Evolutionary conservation across 2,888 invertebrate genomes (phyloP).

Genomic region (Microchrysa polita): DNA sequence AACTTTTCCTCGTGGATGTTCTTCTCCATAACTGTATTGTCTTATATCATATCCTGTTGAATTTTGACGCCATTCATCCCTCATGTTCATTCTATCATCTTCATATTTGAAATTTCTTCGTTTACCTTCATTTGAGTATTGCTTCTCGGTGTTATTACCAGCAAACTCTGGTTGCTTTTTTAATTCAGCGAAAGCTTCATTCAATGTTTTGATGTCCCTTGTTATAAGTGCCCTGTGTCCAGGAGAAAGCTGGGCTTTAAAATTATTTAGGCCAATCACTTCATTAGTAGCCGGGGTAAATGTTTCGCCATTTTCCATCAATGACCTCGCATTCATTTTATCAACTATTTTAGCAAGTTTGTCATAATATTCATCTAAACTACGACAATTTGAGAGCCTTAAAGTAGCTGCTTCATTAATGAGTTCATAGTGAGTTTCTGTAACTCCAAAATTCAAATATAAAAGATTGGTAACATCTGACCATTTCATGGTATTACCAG

Average conservation of each 20-base stretch:
- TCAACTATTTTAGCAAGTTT: background rate
- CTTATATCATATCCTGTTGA: background rate
- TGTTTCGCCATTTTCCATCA: background rate
- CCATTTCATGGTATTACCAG: background rate
- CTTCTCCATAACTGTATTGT: background rate
- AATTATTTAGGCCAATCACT: background rate
- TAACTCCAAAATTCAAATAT: slow-evolving; percentile 2
- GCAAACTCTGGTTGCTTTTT: background rate
- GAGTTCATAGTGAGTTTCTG: background rate
- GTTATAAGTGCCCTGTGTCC: background rate
- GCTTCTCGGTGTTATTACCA: background rate
- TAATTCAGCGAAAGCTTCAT: background rate
- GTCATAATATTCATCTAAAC: slow-evolving; percentile 1
- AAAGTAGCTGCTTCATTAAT: slow-evolving; percentile 3
- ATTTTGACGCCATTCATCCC: background rate
- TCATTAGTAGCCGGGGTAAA: background rate
- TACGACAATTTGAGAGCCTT: background rate
- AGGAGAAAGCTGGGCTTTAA: background rate
- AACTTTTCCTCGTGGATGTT: background rate
- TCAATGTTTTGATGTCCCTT: background rate
- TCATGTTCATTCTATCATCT: background rate
- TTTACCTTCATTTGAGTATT: background rate
- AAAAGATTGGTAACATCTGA: background rate
- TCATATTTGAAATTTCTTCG: background rate
- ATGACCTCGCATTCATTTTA: background rate